These are phyloP conservation scores for Lochmaea capreae DNA, from an alignment of 2,888 invertebrate species.

Conservation along the genomic window DNA sequence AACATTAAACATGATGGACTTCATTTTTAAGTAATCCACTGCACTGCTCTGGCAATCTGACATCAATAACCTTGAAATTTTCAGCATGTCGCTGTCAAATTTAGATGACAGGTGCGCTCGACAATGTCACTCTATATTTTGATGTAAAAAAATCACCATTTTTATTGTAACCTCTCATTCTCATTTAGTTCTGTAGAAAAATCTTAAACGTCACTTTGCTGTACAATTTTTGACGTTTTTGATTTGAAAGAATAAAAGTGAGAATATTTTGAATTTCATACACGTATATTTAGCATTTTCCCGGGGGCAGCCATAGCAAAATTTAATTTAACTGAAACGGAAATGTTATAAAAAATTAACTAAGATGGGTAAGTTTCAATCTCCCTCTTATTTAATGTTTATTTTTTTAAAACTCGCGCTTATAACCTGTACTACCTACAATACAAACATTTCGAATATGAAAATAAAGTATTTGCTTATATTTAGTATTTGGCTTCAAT, in stretches of 20 bases:
- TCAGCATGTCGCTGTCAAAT: neutral
- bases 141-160: neutral
- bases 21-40: slow-evolving; percentile 5
- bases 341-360: slow-evolving; percentile 8
- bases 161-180: no score
- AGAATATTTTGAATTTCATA: slow-evolving; percentile 7
- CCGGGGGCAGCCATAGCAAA: neutral
- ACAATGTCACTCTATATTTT: neutral
- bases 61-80: slow-evolving; percentile 18
- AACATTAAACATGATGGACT: neutral
- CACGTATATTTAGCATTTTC: neutral
- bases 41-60: slow-evolving; percentile 10
- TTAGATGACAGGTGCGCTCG: neutral
- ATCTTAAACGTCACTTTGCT: neutral
- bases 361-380: slow-evolving; percentile 25
- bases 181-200: neutral
- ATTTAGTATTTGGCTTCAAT: neutral
- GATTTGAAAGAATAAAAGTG: neutral
- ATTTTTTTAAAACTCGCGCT: slow-evolving; percentile 26
- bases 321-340: neutral
- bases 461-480: slow-evolving; percentile 1
- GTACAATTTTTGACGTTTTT: no score
- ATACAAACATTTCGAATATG: slow-evolving; percentile 29
- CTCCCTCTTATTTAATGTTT: neutral
- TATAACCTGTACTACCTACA: slow-evolving; percentile 3